These are phyloP conservation scores for Habrosyne pyritoides DNA, from an alignment of 2,888 invertebrate species.

Conservation along the genomic window DNA sequence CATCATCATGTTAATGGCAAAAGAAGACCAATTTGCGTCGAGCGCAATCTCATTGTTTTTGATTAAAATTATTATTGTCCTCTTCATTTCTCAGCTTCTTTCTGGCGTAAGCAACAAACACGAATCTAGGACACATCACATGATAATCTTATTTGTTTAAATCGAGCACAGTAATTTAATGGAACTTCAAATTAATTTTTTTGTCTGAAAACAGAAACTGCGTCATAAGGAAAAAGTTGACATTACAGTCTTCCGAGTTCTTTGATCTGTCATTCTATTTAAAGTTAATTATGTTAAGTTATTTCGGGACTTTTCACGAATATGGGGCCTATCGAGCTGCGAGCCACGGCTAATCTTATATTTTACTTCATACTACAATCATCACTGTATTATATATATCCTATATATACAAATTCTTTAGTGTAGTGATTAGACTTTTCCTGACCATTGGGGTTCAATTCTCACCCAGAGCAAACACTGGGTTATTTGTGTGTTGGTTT, in stretches of 20 bases:
- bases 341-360: background rate
- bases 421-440: too few relatives aligned
- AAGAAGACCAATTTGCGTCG: constrained; percentile 73
- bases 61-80: constrained; percentile 78
- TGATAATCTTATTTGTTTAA: constrained; percentile 33
- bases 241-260: constrained; percentile 9
- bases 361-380: too few relatives aligned
- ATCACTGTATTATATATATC: too few relatives aligned
- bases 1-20: constrained; percentile 69
- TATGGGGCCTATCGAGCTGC: background rate
- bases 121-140: constrained; percentile 31
- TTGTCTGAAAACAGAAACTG: background rate
- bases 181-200: too few relatives aligned
- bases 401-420: too few relatives aligned
- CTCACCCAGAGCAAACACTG: too few relatives aligned
- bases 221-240: background rate
- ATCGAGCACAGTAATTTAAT: constrained; percentile 24
- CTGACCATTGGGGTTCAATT: too few relatives aligned
- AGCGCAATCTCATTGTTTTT: constrained; percentile 76
- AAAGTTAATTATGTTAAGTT: constrained; percentile 25
- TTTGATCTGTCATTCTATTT: constrained; percentile 27
- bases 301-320: constrained; percentile 8
- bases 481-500: too few relatives aligned
- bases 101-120: constrained; percentile 35
- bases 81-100: constrained; percentile 43